Base-by-base conservation (phyloP, 1,140 invertebrate species). In the Drosophila takahashii region DNA sequence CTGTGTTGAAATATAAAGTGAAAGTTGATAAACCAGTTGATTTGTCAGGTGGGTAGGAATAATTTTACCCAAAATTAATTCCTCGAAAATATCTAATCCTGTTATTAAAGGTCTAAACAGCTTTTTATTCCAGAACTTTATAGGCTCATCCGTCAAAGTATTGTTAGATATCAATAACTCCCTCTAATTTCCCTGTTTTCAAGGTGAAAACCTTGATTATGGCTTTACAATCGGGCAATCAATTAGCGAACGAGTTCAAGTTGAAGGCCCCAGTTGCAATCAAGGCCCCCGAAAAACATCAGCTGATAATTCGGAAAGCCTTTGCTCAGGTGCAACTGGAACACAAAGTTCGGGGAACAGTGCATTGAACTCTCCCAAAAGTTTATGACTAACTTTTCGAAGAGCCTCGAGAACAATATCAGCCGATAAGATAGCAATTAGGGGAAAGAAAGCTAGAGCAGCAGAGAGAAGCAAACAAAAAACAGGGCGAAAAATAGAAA, bases 321-420 rank as follows among this genome's bases (percentile, higher is more conserved):
- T 67, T 65, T 66, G 53, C 34, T 65, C 66, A 73, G 71, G 61
- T 87, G 84, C 79, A 89, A 51, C 53, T 32, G 32, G 9, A 78
- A 42, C 51, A 26, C 74, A 27, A 64, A 73, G 60, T 72, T 60
- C 61, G 27, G 27, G 26, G 6, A 60, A 48, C 22, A 37, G 83
- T 79, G 83, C 83, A 89, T 66, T 87, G 83, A 87, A 87, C 83
- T 70, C 32, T n/a, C 29, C 15, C 36, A 16, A 48, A 37, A 52
- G 39, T 81, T 76, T 86, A 72, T 77, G 84, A 84, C 69, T 67
- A 70, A 77, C 37, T 50, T 51, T 54, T 15, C 2, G 45, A 56
- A 58, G 53, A 48, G 37, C 32, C 27, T 45, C 22, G 11, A 61
- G 29, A 60, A 71, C 58, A 37, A 18, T 13, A 42, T 36, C 32